phyloP scores from a whole-genome alignment of 1,140 invertebrate genomes.

The Hydropsyche tenuis region DNA sequence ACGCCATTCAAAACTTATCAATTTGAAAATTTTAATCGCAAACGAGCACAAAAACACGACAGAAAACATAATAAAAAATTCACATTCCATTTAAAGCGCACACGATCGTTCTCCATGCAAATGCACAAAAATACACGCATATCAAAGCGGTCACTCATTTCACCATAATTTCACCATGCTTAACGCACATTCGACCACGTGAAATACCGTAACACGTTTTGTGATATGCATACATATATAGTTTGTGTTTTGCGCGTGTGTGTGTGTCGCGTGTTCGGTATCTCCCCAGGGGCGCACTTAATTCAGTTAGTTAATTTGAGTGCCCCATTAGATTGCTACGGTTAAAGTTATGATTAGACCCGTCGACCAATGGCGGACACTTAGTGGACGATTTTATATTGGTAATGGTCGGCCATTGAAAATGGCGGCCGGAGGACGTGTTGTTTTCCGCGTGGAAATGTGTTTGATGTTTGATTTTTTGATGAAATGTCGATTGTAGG shows the following conservation, averaged over 20 bases:
- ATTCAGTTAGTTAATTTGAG: conserved; percentile 49
- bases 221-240: not conserved
- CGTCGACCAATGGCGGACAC: conserved; percentile 28
- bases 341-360: conserved; percentile 46
- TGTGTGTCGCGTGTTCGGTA: conserved; percentile 27
- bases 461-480: no score
- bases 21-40: no score
- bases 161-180: no score
- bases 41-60: no score
- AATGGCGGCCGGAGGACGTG: conserved; percentile 9
- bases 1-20: no score
- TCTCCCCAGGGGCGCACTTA: conserved; percentile 42
- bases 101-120: no score
- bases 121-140: no score
- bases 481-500: no score
- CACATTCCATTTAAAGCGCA: no score
- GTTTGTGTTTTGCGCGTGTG: not conserved
- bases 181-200: conserved; percentile 18
- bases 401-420: not conserved
- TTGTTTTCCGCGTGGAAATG: no score
- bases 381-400: not conserved
- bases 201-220: conserved; percentile 39
- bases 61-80: no score
- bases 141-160: no score
- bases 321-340: conserved; percentile 47